Evolutionary conservation across 2,113 vertebrate species (phyloP).

Genomic region (Alaudala cheleensis): DNA sequence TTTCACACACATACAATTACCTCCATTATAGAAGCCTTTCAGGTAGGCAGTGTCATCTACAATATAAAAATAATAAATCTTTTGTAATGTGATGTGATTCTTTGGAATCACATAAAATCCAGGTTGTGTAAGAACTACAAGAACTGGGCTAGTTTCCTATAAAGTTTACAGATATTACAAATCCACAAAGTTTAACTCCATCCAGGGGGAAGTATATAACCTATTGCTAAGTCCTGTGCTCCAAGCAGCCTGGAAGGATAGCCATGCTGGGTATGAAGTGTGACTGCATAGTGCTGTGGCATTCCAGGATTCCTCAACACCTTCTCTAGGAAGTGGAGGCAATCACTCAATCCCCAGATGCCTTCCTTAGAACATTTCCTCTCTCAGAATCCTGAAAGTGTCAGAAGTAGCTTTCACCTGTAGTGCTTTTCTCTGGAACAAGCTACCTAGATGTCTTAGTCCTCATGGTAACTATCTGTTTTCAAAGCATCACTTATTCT

Average conservation of each 20-base stretch:
- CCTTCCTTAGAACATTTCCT: not conserved
- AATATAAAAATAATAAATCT: not conserved
- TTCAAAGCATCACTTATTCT: not conserved
- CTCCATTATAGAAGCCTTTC: not conserved
- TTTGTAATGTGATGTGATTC: too few species aligned
- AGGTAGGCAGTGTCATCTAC: not conserved
- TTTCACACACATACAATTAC: not conserved
- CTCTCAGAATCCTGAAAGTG: not conserved
- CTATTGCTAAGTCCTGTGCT: not conserved
- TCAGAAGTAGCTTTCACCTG: not conserved
- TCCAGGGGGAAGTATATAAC: too few species aligned
- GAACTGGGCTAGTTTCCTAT: not conserved
- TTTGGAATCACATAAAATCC: not conserved
- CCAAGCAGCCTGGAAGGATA: not conserved
- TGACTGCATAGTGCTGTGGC: not conserved
- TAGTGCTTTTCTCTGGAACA: not conserved
- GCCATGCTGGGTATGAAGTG: not conserved
- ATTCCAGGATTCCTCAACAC: not conserved
- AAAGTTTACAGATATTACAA: not conserved
- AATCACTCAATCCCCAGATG: not conserved
- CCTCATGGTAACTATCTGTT: not conserved
- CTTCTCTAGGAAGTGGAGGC: not conserved
- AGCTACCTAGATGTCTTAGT: not conserved
- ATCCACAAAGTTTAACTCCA: not conserved
- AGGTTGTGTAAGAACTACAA: not conserved